Evolutionary conservation across 2,113 vertebrate genomes (phyloP).

Genomic region (Tor tambroides): DNA sequence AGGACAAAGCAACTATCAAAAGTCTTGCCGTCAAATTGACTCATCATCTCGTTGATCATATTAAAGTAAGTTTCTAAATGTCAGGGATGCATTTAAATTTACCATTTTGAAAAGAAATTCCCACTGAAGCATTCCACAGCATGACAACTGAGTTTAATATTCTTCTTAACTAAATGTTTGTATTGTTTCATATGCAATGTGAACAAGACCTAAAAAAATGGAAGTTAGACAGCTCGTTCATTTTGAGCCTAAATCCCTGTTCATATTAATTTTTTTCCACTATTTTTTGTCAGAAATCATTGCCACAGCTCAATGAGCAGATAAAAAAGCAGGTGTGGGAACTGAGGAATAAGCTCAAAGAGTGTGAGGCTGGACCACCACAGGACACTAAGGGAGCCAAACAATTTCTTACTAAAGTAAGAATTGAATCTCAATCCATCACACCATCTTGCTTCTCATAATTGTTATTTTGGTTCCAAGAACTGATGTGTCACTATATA

Average conservation of each 20-base stretch:
- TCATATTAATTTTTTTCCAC: neutral
- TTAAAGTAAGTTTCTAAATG: slow-evolving; percentile 52
- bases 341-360: slow-evolving; percentile 34
- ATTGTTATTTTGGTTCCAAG: neutral
- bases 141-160: no score
- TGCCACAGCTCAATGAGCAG: slow-evolving; percentile 54
- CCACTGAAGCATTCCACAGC: no score
- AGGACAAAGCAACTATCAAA: slow-evolving; percentile 59
- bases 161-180: no score
- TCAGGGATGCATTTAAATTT: no score
- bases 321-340: slow-evolving; percentile 56
- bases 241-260: neutral
- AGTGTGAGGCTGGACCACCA: slow-evolving; percentile 44
- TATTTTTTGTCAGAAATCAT: slow-evolving; percentile 39
- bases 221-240: no score
- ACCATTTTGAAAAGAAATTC: no score
- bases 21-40: slow-evolving; percentile 59
- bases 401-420: slow-evolving; percentile 47
- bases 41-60: slow-evolving; percentile 60
- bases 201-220: no score
- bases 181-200: no score
- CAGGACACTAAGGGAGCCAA: slow-evolving; percentile 43
- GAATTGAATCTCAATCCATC: neutral
- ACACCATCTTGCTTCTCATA: neutral
- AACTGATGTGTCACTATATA: no score